phyloP scores from a whole-genome alignment of 2,113 vertebrate genomes.

The Athene cunicularia region DNA sequence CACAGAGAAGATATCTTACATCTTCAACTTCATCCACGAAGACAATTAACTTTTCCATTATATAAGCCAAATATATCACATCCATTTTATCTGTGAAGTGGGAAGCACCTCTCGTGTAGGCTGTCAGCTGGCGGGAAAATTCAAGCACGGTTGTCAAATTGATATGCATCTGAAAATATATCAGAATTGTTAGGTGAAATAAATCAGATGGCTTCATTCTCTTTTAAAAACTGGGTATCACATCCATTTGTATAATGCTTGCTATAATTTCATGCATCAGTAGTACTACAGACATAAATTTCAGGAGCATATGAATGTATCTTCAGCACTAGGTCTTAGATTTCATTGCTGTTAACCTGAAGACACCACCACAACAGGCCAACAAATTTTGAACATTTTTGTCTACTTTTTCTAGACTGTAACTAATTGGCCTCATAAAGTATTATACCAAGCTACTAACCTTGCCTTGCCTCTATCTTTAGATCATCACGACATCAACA shows the following conservation, averaged over 20 bases:
- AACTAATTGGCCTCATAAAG: background rate
- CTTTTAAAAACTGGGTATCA: background rate
- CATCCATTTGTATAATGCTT: background rate
- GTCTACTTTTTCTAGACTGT: background rate
- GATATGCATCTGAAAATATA: slow-evolving; percentile 81
- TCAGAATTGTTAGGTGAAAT: background rate
- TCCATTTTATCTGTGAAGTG: slow-evolving; percentile 90
- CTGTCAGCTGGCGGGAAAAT: slow-evolving; percentile 83
- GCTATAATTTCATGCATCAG: background rate
- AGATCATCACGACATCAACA: background rate
- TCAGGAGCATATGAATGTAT: background rate
- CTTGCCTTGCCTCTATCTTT: background rate
- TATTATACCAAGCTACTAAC: background rate
- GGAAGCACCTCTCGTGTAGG: slow-evolving; percentile 83
- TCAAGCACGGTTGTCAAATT: slow-evolving; percentile 83
- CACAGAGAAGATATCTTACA: slow-evolving; percentile 71
- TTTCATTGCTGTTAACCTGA: background rate
- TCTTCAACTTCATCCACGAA: slow-evolving; percentile 82
- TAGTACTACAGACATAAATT: background rate
- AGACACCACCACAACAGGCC: background rate
- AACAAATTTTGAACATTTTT: background rate
- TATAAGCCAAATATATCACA: slow-evolving; percentile 87
- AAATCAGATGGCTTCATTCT: background rate
- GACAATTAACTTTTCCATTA: slow-evolving; percentile 86
- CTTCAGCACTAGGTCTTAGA: background rate